These are phyloP conservation scores for Cantharis rustica DNA, from an alignment of 2,888 invertebrate genomes.

Conservation along the genomic window DNA sequence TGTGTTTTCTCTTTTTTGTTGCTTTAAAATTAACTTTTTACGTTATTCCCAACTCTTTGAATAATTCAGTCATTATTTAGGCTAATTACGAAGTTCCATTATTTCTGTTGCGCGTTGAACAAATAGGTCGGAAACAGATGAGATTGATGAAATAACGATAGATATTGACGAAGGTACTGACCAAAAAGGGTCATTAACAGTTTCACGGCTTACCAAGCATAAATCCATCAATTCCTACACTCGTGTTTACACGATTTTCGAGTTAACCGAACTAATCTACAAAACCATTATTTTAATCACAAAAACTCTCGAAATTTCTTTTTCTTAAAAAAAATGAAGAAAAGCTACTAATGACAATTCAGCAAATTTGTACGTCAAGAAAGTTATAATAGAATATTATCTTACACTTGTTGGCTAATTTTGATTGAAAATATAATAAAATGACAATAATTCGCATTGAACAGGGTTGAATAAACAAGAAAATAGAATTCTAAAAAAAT, in stretches of 20 bases:
- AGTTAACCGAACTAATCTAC: conserved; percentile 20
- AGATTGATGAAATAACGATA: conserved; percentile 28
- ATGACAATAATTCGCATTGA: too few relatives aligned
- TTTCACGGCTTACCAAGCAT: conserved; percentile 20
- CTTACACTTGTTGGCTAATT: not conserved
- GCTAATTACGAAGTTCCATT: conserved; percentile 4
- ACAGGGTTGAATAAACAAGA: too few relatives aligned
- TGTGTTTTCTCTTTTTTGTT: not conserved
- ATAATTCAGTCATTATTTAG: not conserved
- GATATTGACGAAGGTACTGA: conserved; percentile 27
- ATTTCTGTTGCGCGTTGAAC: conserved; percentile 14
- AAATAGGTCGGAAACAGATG: conserved; percentile 25
- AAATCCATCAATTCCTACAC: conserved; percentile 25
- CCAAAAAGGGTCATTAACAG: conserved; percentile 29
- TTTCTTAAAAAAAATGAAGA: not conserved
- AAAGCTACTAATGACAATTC: not conserved
- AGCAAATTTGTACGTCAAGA: not conserved
- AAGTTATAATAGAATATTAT: not conserved
- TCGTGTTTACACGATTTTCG: conserved; percentile 19
- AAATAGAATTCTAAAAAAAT: too few relatives aligned
- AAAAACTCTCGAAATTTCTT: not conserved
- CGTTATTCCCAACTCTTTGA: not conserved
- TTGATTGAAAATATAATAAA: too few relatives aligned
- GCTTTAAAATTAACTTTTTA: not conserved
- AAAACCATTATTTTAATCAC: conserved; percentile 20